phyloP scores from a whole-genome alignment of 2,797 vertebrate species.

The Enteromius paludinosus region DNA sequence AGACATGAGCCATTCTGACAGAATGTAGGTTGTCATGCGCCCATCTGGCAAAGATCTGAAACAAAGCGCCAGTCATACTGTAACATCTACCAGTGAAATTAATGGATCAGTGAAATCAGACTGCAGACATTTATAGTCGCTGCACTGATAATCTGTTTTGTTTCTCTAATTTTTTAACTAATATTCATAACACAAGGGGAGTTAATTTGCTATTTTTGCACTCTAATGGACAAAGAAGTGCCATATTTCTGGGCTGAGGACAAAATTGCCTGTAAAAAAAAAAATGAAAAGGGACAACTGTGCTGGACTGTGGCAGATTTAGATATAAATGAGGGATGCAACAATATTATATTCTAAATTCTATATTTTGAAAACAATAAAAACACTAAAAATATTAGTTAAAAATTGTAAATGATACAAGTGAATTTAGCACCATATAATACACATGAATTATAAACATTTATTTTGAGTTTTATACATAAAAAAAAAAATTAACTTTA shows the following conservation, averaged over 20 bases:
- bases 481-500: background rate
- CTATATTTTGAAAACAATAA: background rate
- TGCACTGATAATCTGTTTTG: background rate
- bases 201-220: background rate
- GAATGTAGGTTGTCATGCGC: slow-evolving; percentile 78
- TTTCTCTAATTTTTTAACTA: background rate
- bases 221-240: background rate
- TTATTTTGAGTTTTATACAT: background rate
- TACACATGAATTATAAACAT: background rate
- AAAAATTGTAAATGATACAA: background rate
- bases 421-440: background rate
- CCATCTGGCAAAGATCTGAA: slow-evolving; percentile 72
- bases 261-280: background rate
- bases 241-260: background rate
- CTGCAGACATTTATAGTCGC: background rate
- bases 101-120: background rate
- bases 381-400: background rate
- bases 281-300: background rate
- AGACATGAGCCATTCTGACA: slow-evolving; percentile 76
- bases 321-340: background rate
- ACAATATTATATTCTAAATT: background rate
- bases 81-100: slow-evolving; percentile 40
- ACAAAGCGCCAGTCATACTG: slow-evolving; percentile 65
- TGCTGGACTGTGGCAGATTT: background rate
- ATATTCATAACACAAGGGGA: background rate